Conservation (phyloP, 2,888 invertebrate genomes). For the Amiota minor region DNA sequence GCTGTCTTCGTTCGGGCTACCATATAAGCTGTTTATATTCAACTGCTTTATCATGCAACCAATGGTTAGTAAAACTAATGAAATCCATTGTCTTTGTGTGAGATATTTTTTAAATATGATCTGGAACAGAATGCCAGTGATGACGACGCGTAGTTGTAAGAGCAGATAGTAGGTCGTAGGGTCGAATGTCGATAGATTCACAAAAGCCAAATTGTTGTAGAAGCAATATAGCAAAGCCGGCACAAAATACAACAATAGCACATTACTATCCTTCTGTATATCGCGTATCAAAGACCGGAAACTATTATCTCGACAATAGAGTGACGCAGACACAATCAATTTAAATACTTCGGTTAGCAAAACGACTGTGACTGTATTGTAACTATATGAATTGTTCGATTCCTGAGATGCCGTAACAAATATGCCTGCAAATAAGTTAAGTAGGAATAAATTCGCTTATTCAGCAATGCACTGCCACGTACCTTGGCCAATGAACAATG, state of each 20-base stretch:
- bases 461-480: conserved; percentile 57
- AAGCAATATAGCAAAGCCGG: conserved; percentile 93
- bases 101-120: conserved; percentile 88
- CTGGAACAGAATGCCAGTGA: conserved; percentile 91
- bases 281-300: conserved; percentile 59
- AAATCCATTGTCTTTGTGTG: conserved; percentile 89
- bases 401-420: conserved; percentile 92
- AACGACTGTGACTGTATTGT: conserved; percentile 91
- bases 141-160: conserved; percentile 91
- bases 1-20: conserved; percentile 53
- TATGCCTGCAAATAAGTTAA: conserved; percentile 78
- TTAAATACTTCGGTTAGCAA: conserved; percentile 91
- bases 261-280: conserved; percentile 78
- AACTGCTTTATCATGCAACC: conserved; percentile 95
- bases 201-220: conserved; percentile 94
- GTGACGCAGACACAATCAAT: conserved; percentile 80
- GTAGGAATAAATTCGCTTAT: conserved; percentile 29
- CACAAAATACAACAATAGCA: conserved; percentile 88
- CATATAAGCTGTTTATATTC: conserved; percentile 72
- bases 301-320: conserved; percentile 81
- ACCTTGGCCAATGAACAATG: conserved; percentile 94
- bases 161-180: conserved; percentile 95
- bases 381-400: conserved; percentile 85
- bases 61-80: conserved; percentile 86
- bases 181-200: conserved; percentile 92